A percentile compares a stretch with the other conserved stretches of the same genome.
phyloP scores from a whole-genome alignment of 64 coral and sea anemone genomes.

The Acropora tenuis region DNA sequence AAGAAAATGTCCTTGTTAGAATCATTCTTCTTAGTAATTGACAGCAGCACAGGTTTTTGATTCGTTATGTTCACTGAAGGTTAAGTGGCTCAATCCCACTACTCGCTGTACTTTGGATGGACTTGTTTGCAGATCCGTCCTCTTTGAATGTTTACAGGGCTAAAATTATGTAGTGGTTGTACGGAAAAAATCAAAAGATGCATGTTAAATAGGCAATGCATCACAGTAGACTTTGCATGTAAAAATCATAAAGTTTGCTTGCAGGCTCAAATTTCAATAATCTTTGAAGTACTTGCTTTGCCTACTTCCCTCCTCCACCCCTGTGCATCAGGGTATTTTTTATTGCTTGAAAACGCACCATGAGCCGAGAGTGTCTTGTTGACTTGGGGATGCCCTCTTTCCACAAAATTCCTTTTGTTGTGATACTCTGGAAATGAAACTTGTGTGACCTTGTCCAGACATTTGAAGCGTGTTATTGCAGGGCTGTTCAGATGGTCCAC shows the following conservation, averaged over 20 bases:
- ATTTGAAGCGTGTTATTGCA: no score
- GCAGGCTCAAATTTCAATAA: not conserved
- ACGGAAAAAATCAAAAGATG: conserved; percentile 11
- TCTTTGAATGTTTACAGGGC: conserved; percentile 29
- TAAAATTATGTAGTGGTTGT: conserved; percentile 48
- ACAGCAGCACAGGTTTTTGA: conserved; percentile 60
- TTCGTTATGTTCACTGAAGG: conserved; percentile 47
- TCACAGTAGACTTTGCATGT: not conserved
- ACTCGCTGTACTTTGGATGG: conserved; percentile 50
- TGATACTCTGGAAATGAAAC: no score
- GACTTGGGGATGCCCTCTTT: no score
- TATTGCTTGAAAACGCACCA: no score
- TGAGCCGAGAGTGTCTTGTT: no score
- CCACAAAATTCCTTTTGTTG: no score
- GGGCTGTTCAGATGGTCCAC: no score
- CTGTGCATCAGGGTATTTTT: no score
- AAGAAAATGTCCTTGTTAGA: conserved; percentile 41
- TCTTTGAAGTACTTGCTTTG: not conserved
- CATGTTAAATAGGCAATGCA: conserved; percentile 22
- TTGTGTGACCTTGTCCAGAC: no score
- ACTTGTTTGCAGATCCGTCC: conserved; percentile 50
- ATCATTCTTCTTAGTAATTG: conserved; percentile 45
- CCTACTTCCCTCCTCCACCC: not conserved
- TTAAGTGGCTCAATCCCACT: conserved; percentile 66
- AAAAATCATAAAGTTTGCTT: not conserved